Base-by-base conservation (phyloP, 1,140 invertebrate genomes). In the Sarcophaga bullata region DNA sequence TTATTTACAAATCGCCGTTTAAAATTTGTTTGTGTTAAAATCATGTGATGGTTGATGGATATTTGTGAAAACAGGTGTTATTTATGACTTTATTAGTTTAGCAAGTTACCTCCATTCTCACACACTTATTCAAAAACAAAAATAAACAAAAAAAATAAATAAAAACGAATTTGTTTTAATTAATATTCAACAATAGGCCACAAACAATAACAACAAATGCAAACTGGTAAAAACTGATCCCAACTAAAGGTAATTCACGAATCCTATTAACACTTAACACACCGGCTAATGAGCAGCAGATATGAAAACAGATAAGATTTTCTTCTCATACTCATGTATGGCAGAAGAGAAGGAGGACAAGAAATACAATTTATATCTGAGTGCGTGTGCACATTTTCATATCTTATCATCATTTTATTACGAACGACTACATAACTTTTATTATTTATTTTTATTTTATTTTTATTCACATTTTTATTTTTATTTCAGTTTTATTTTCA, bases 11-110 rank as follows among this genome's bases (percentile, higher is more conserved):
- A 19, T 68, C 19, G 62, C 15, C 7, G 17, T 37, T 37, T 37
- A 37, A 37, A 37, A 37, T n/a, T 68, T 68, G n/a, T 19, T 68
- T 19, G 62, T 68, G 62, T 17, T 68, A 6, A 19, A 68, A 68
- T 68, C 62, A 68, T 68, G 62, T 68, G 62, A 68, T 68, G 17
- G 62, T 19, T 68, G 62, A 68, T 68, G 62, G 62, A 68, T 68
- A 19, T 68, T 68, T 68, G 62, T 68, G 62, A 68, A 68, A 68
- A 68, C 62, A 68, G 62, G 62, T 68, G 62, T 68, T 68, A 68
- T 68, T 68, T 68, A 68, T 68, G 62, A 19, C 62, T 19, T 68
- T 68, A 68, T 68, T 68, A 68, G 62, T 68, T 68, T 68, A 68
- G 17, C 62, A 37, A 37, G 25, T 37, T 37, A 37, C 25, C 25